Evolutionary conservation across 2,113 vertebrate genomes (phyloP), one percentile per base, ranked within the genome.

Genomic region (Anolis carolinensis): DNA sequence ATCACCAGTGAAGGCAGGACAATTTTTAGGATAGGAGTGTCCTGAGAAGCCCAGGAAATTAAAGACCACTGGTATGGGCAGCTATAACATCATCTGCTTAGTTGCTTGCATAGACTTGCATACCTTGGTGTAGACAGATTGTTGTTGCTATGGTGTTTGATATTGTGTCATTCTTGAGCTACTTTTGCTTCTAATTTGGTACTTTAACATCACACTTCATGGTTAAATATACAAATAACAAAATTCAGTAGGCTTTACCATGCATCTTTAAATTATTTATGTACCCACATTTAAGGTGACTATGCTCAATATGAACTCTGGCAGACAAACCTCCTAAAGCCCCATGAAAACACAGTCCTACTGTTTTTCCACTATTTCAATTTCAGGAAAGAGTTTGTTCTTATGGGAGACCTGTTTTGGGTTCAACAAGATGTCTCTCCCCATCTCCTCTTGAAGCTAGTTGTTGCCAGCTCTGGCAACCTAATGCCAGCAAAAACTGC

Each of bases 131-230:
- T 32, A 27, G 39, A 44, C 39, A 44, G 8, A 68, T 36, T 72
- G 74, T 63, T 20, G 91, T 36, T 81, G 36, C 13, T 63, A 82
- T 25, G 50, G 34, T 52, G 89, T 89, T 89, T 82, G 84, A 52
- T 77, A 52, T n/a, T 77, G 87, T 78, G 50, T 73, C 32, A 67
- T 0, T 5, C 62, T 52, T 1, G 21, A 2, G n/a, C 11, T 48
- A 80, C n/a, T 86, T 76, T 20, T 63, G 36, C 70, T 86, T 73
- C 36, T 39, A 48, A 4, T 76, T 48, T 34, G 23, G 55, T 18
- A 63, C 25, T 68, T 81, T 21, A 44, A 44, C 16, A 10, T 52
- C 32, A 78, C 25, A 70, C 2, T 16, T 77, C 8, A 80, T n/a
- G 5, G 79, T 86, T 55, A 48, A 25, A 36, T 7, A 76, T 48